phyloP scores from a whole-genome alignment of 2,888 invertebrate species.

The Oligia fasciuncula region DNA sequence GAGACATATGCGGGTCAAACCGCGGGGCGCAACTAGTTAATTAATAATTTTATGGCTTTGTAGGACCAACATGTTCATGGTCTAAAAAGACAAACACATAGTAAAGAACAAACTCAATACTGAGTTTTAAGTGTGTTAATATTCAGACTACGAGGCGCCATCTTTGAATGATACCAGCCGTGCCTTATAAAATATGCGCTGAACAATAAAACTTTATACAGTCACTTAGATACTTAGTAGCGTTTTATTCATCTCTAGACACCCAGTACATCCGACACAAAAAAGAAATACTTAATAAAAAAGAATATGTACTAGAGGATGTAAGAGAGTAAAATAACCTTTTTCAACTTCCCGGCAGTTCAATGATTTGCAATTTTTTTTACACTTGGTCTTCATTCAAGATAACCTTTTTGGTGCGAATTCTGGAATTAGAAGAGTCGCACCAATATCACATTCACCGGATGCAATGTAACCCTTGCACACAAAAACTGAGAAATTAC shows the following conservation, averaged over 20 bases:
- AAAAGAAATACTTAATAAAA: background rate
- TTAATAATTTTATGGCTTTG: background rate
- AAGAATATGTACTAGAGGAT: background rate
- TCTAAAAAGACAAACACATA: background rate
- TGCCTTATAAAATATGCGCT: constrained; percentile 9
- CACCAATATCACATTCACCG: constrained; percentile 78
- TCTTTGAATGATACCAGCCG: background rate
- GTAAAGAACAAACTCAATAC: background rate
- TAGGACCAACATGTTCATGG: background rate
- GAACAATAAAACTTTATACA: constrained; percentile 8
- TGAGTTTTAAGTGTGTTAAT: background rate
- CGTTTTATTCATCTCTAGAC: background rate
- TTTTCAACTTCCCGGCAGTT: constrained; percentile 32
- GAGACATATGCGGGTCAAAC: background rate
- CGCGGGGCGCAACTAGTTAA: background rate
- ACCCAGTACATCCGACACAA: background rate
- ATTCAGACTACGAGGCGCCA: constrained; percentile 21
- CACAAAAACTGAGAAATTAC: constrained; percentile 69
- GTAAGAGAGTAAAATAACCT: constrained; percentile 9
- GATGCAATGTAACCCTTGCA: constrained; percentile 76
- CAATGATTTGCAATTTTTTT: constrained; percentile 48
- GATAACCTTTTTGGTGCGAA: constrained; percentile 64
- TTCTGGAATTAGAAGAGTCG: constrained; percentile 68
- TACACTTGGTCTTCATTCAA: constrained; percentile 8
- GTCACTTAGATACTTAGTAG: background rate